A percentile compares a stretch with the other conserved stretches of the same genome.
Conservation (phyloP, 1,140 invertebrate genomes). For the Drosophila setifemur region DNA sequence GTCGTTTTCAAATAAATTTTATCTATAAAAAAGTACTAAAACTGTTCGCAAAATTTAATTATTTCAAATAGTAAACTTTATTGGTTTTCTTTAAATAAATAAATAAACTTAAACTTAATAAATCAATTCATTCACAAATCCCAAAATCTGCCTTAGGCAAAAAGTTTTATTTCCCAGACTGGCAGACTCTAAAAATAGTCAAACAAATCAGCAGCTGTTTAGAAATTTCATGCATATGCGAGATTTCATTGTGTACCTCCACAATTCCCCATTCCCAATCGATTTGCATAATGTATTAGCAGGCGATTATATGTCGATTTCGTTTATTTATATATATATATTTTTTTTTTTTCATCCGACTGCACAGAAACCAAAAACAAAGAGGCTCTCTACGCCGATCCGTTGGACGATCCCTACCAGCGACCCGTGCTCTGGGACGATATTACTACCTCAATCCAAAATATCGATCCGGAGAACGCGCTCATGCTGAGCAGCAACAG, state of each 20-base stretch:
- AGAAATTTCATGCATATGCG: conserved; percentile 77
- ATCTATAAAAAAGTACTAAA: not conserved
- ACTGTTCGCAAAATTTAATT: not conserved
- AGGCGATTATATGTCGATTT: conserved; percentile 60
- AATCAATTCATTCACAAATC: too few relatives aligned
- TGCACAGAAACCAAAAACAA: conserved; percentile 80
- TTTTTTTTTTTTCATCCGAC: not conserved
- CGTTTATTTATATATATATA: too few relatives aligned
- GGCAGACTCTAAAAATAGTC: conserved; percentile 49
- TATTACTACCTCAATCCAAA: conserved; percentile 93
- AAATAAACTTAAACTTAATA: too few relatives aligned
- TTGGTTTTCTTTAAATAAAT: too few relatives aligned
- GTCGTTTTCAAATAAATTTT: too few relatives aligned
- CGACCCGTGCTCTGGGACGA: conserved; percentile 93
- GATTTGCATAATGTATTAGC: conserved; percentile 67
- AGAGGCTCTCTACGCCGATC: conserved; percentile 83
- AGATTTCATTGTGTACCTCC: conserved; percentile 72
- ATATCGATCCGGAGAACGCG: conserved; percentile 94
- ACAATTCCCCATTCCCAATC: conserved; percentile 39
- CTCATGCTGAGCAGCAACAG: conserved; percentile 87
- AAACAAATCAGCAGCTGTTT: conserved; percentile 60
- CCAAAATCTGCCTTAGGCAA: too few relatives aligned
- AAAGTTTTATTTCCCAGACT: not conserved
- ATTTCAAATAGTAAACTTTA: too few relatives aligned
- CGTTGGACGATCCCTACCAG: conserved; percentile 90